Evolutionary conservation across 2,888 invertebrate species (phyloP), one percentile per base, ranked within the genome.

Genomic region (Lasioglossum figueresi): DNA sequence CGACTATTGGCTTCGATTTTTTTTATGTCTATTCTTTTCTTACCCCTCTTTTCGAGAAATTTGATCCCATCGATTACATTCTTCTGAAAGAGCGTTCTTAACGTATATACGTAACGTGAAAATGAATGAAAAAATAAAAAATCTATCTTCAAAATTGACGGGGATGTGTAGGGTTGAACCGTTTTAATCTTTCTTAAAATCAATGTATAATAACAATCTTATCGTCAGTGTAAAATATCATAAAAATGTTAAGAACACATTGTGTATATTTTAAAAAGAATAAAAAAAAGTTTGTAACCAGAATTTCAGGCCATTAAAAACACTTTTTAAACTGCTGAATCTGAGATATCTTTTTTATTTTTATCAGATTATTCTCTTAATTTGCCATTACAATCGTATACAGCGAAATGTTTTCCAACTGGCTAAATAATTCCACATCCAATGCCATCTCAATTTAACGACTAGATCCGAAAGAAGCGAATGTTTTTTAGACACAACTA

Each of bases 1-100:
- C 87, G 85, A 87, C 87, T 86, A 90, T 91, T 87, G 90, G 84
- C 87, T 82, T 75, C 82, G 81, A 88, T 31, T 79, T 83, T 80
- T 80, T 48, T 74, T 80, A 85, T 85, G 66, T 80, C 56, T 80
- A 63, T 74, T 59, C 80, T 73, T 52, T 27, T 27, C 31, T 19
- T 31, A 31, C n/a, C 23, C 34, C 1, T 14, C 37, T 14, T 48
- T 37, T 37, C 19, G 14, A 70, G n/a, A 70, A 40, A 70, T 70
- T n/a, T n/a, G n/a, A n/a, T n/a, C n/a, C 12, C 5, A 70, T 5
- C n/a, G 40, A 40, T 40, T 5, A 23, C 34, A 37, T 68, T 68
- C 12, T n/a, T 12, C 37, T 2, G 2, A 5, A n/a, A 40, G n/a
- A 5, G 16, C 4, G 16, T 45, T 45, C 4, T 4, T 16, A 45